These are phyloP conservation scores for Eupithecia subfuscata DNA, from an alignment of 2,888 invertebrate species.

Conservation along the genomic window DNA sequence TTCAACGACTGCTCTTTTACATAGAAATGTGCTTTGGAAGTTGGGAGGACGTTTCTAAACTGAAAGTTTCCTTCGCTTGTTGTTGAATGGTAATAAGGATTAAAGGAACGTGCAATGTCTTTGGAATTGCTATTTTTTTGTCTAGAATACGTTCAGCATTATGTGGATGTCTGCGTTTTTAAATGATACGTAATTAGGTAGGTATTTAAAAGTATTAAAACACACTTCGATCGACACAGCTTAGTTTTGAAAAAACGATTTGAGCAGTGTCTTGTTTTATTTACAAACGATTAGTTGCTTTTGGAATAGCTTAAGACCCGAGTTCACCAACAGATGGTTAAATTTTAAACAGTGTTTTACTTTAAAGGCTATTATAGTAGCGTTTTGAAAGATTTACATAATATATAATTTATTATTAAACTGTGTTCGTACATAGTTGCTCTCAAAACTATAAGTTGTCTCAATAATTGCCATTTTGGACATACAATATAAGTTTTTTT, in stretches of 20 bases:
- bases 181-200: not conserved
- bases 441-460: no score
- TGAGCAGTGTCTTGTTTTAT: not conserved
- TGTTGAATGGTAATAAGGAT: constrained; percentile 37
- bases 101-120: constrained; percentile 24
- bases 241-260: not conserved
- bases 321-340: no score
- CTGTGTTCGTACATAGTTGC: no score
- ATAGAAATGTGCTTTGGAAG: constrained; percentile 47
- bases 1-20: constrained; percentile 50
- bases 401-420: no score
- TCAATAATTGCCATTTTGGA: no score
- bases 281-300: not conserved
- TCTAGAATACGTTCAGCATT: not conserved
- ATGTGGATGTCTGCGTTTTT: not conserved
- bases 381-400: not conserved
- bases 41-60: constrained; percentile 34
- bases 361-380: not conserved
- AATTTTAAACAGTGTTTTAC: no score
- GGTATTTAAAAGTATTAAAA: not conserved
- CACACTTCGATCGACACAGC: not conserved
- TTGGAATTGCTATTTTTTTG: constrained; percentile 12
- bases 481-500: no score
- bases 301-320: not conserved
- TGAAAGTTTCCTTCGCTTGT: constrained; percentile 34